phyloP scores from a whole-genome alignment of 1,140 invertebrate species.

The Delia radicum region DNA sequence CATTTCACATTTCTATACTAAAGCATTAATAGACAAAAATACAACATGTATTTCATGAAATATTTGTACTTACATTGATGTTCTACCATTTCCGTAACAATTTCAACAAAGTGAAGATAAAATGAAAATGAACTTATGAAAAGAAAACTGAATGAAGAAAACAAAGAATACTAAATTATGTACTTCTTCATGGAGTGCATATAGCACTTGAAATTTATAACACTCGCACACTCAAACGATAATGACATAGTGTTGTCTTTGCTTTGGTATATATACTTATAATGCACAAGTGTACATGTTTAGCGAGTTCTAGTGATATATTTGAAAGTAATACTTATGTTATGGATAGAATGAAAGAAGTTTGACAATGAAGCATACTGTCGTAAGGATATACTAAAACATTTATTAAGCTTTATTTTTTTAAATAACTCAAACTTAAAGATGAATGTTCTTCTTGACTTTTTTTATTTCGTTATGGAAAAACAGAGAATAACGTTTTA shows the following conservation, averaged over 20 bases:
- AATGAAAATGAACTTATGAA: not conserved
- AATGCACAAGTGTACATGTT: no score
- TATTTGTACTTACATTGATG: not conserved
- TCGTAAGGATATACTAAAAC: no score
- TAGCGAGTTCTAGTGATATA: not conserved
- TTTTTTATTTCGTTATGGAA: no score
- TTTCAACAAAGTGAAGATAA: not conserved
- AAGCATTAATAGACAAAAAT: not conserved
- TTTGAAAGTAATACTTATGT: not conserved
- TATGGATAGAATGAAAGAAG: not conserved
- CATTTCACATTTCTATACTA: no score
- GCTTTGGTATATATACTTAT: no score
- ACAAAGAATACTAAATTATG: not conserved
- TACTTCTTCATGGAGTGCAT: not conserved
- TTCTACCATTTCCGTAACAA: not conserved
- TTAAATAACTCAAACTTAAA: no score
- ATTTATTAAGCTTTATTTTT: no score
- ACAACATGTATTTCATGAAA: not conserved
- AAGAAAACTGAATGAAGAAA: not conserved
- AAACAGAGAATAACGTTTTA: not conserved
- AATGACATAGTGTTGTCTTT: not conserved
- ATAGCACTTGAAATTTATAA: not conserved
- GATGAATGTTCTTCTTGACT: no score
- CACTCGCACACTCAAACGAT: not conserved
- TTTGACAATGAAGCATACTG: no score